A percentile compares a stretch with the other conserved stretches of the same genome.
These are phyloP conservation scores for Drosophila stalkeri DNA, from an alignment of 2,888 invertebrate genomes.

Conservation along the genomic window DNA sequence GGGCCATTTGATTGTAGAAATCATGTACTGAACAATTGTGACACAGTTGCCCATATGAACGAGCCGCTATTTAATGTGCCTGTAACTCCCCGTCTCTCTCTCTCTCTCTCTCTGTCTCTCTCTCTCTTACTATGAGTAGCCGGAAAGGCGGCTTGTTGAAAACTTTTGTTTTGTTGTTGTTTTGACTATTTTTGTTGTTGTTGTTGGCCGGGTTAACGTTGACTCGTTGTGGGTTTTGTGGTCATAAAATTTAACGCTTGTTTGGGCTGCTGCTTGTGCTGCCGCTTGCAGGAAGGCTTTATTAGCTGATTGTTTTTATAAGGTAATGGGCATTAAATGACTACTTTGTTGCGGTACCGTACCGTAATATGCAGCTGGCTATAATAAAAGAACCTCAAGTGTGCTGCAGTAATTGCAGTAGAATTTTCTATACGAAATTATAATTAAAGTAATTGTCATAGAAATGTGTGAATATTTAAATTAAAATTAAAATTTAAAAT, in stretches of 20 bases:
- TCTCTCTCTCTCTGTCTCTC: not conserved
- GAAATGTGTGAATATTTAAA: not conserved
- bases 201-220: conserved; percentile 36
- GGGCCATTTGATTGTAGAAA: conserved; percentile 60
- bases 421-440: not conserved
- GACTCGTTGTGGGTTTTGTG: conserved; percentile 65
- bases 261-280: conserved; percentile 49
- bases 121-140: conserved; percentile 18
- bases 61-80: conserved; percentile 27
- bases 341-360: conserved; percentile 59
- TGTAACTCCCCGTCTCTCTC: not conserved
- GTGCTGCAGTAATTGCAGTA: conserved; percentile 7
- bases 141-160: conserved; percentile 72
- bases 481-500: too few relatives aligned
- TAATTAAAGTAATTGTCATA: not conserved
- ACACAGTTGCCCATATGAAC: conserved; percentile 64
- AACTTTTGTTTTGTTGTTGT: conserved; percentile 49
- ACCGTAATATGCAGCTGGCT: conserved; percentile 43
- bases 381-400: conserved; percentile 3
- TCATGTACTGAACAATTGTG: conserved; percentile 65
- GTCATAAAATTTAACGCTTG: conserved; percentile 72
- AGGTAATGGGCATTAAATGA: conserved; percentile 60
- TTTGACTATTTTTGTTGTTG: conserved; percentile 4
- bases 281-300: conserved; percentile 55
- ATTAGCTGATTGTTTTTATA: conserved; percentile 62